A percentile compares a stretch with the other conserved stretches of the same genome.
These are phyloP conservation scores for Rhyacophila evoluta DNA, from an alignment of 2,888 invertebrate genomes.

Conservation along the genomic window DNA sequence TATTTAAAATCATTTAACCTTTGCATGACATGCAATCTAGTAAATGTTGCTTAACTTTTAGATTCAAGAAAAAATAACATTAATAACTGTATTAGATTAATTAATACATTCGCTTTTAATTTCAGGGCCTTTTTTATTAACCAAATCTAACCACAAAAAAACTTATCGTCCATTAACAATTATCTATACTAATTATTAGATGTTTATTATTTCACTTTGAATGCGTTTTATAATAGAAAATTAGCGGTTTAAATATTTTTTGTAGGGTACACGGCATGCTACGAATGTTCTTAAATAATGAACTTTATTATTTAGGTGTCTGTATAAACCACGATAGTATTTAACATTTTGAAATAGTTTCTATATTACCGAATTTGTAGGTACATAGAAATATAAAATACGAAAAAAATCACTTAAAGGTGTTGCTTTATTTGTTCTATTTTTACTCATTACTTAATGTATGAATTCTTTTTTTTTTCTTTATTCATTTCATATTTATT, in stretches of 20 bases:
- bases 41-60: conserved; percentile 32
- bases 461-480: neutral
- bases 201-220: neutral
- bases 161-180: neutral
- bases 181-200: neutral
- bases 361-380: neutral
- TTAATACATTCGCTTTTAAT: neutral
- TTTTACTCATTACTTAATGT: neutral
- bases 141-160: conserved; percentile 1
- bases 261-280: neutral
- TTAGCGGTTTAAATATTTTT: neutral
- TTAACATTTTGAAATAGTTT: neutral
- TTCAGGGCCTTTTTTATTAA: neutral
- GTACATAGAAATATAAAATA: neutral
- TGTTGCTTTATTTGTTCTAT: conserved; percentile 20
- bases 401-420: neutral
- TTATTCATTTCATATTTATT: neutral
- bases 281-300: neutral
- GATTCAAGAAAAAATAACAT: neutral
- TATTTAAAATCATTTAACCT: conserved; percentile 23
- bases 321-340: too few species aligned
- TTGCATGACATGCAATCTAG: conserved; percentile 45
- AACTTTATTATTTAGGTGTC: neutral
- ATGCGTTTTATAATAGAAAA: conserved; percentile 6
- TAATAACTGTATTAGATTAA: neutral